A percentile compares a stretch with the other conserved stretches of the same genome.
These are phyloP conservation scores for Gracilinanus agilis DNA, from an alignment of 2,113 vertebrate species.

Conservation along the genomic window DNA sequence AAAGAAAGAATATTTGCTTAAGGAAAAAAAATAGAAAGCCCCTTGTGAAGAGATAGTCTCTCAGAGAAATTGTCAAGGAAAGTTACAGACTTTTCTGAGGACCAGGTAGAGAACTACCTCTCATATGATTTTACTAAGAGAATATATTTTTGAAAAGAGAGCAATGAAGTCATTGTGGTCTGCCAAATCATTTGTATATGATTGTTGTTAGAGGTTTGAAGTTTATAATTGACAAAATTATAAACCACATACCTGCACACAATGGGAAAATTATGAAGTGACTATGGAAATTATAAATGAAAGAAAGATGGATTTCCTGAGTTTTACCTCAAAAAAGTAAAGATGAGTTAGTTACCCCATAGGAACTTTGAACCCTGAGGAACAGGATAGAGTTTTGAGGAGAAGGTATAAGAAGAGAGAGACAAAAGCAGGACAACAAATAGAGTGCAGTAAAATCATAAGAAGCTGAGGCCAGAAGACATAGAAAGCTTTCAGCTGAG, in stretches of 20 bases:
- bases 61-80: background rate
- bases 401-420: background rate
- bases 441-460: background rate
- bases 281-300: background rate
- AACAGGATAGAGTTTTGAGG: background rate
- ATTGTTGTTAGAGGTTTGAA: background rate
- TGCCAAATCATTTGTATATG: background rate
- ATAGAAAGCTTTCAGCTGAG: background rate
- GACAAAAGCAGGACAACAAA: background rate
- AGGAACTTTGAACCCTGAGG: background rate
- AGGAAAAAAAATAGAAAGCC: background rate
- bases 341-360: background rate
- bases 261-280: background rate
- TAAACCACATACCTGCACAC: background rate
- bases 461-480: background rate
- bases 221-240: background rate
- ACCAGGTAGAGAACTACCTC: background rate
- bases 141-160: background rate
- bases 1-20: background rate
- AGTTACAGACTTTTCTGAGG: background rate
- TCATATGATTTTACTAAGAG: background rate
- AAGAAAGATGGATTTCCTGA: background rate
- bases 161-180: background rate
- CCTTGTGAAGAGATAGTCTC: background rate
- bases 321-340: background rate